Conservation (phyloP, 2,113 vertebrate genomes). For the Azemiops feae region DNA sequence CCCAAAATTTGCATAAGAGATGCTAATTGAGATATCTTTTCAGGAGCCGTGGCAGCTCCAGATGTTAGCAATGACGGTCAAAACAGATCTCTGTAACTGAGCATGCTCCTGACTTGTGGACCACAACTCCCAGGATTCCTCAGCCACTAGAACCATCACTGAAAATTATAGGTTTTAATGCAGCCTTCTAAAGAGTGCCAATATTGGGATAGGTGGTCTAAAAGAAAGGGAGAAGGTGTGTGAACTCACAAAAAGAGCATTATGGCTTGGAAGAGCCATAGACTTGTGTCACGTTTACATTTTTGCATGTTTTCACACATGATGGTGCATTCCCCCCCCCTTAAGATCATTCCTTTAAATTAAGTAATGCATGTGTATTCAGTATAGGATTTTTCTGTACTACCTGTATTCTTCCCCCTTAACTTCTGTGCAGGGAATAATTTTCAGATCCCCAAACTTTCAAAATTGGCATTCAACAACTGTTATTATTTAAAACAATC, state of each 20-base stretch:
- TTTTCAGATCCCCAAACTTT: constrained; percentile 35
- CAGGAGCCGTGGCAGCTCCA: too few species aligned
- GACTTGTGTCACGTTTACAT: not conserved
- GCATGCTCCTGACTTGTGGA: not conserved
- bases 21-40: too few species aligned
- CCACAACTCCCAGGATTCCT: not conserved
- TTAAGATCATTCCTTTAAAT: not conserved
- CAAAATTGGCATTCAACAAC: constrained; percentile 22
- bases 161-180: not conserved
- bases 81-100: too few species aligned
- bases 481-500: constrained; percentile 46
- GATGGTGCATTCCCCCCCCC: not conserved
- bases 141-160: not conserved
- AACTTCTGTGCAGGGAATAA: constrained; percentile 39
- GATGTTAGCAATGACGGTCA: too few species aligned
- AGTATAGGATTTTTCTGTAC: not conserved
- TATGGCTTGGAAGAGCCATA: too few species aligned
- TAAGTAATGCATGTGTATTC: not conserved
- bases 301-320: not conserved
- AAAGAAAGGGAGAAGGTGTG: not conserved
- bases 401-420: constrained; percentile 9
- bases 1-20: too few species aligned
- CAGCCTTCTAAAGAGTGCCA: not conserved
- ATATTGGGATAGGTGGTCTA: not conserved
- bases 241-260: not conserved